Base-by-base conservation (phyloP, 2,113 vertebrate species). In the Ictalurus furcatus region DNA sequence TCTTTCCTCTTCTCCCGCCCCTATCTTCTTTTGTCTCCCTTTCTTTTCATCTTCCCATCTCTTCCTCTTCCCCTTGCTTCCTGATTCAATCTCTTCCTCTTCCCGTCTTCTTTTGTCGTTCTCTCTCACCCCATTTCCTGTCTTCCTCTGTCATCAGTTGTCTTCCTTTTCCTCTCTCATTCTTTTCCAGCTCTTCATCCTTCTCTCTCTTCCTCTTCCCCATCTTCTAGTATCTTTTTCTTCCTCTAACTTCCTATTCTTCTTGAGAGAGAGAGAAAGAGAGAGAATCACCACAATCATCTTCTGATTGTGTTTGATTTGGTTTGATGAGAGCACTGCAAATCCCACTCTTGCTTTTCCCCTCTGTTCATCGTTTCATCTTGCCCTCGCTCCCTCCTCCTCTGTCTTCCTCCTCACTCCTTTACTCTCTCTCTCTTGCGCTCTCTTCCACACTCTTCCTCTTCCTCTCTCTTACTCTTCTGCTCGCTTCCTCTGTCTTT, bases 221-320 rank as follows among this genome's bases (percentile, higher is more conserved):
- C 56, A 14, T 63, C 56, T 17, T 58, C 56, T 14, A 13, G 11
- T 56, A 56, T 58, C 13, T 30, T 69, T n/a, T 69, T 30, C 13
- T 30, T 13, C 12, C 13, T 4, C 13, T 69, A 4, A 2, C 65
- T 30, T 30, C 11, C n/a, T 69, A 1, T 61, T 69, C 1, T 12
- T 69, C 65, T 13, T 4, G 69, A 34, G 30, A 34, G 30, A 71
- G 65, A 28, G 28, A 30, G 65, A 67, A 28, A 79, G 44, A 40
- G 17, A 37, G 71, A 54, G 12, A 48, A 48, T 48, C 4, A 52
- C 52, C 16, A 79, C 28, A 12, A 48, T 54, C 4, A n/a, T 1
- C 82, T 84, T 84, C 37, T 84, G 59, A 84, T 84, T 84, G 23
- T 83, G 30, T 58, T 82, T 34, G 30, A 19, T 59, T 61, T 37